Percentiles rank a stretch among this genome's conserved stretches.
phyloP scores from a whole-genome alignment of 2,888 invertebrate species.

The Phrixothrix hirtus region DNA sequence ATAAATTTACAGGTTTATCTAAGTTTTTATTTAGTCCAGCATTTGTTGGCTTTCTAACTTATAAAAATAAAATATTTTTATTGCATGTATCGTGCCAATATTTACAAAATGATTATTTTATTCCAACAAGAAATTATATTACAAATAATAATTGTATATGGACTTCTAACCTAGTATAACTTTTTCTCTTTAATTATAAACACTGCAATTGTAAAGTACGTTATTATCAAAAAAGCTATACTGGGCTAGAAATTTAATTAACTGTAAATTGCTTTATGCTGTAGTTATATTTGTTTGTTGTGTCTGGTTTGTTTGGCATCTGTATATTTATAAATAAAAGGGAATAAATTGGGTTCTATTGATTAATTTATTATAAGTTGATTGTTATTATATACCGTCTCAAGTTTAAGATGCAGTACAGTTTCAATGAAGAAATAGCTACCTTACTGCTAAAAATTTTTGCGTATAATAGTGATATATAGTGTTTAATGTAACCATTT shows the following conservation, averaged over 20 bases:
- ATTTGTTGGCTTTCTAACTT: constrained; percentile 3
- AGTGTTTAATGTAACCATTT: too few relatives aligned
- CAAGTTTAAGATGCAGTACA: too few relatives aligned
- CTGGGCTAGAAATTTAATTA: constrained; percentile 29
- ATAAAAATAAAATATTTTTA: constrained; percentile 28
- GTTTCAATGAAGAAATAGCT: too few relatives aligned
- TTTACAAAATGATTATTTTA: constrained; percentile 36
- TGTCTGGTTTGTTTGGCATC: constrained; percentile 25
- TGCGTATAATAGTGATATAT: too few relatives aligned
- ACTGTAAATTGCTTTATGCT: constrained; percentile 27
- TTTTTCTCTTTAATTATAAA: constrained; percentile 14
- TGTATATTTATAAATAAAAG: constrained; percentile 31
- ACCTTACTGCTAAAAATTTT: too few relatives aligned
- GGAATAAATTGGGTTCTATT: constrained; percentile 11
- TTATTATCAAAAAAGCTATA: constrained; percentile 17
- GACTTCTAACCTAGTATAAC: constrained; percentile 30
- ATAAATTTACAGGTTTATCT: constrained; percentile 8
- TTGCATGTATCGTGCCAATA: constrained; percentile 41
- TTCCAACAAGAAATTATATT: constrained; percentile 30
- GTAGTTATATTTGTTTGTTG: constrained; percentile 25
- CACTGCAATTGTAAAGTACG: constrained; percentile 15
- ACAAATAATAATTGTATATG: constrained; percentile 24
- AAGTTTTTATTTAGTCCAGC: constrained; percentile 3
- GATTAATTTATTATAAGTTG: too few relatives aligned
- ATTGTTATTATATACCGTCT: too few relatives aligned